These are phyloP conservation scores for Ooceraea biroi DNA, from an alignment of 1,140 invertebrate species.

Conservation along the genomic window DNA sequence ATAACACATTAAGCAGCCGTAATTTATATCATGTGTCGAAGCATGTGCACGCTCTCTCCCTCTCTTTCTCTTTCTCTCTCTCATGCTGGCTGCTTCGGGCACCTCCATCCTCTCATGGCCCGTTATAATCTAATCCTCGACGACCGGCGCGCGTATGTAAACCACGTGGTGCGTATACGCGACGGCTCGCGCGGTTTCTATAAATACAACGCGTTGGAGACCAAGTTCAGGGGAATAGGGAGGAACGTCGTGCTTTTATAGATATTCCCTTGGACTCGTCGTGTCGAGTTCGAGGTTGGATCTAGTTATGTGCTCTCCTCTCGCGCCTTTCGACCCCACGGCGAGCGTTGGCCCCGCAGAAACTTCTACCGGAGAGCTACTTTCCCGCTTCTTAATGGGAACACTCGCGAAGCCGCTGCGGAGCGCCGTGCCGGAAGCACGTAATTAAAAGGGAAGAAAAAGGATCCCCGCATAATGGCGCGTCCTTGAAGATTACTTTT, in stretches of 20 bases:
- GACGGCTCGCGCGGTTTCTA: constrained; percentile 75
- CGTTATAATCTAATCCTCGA: constrained; percentile 71
- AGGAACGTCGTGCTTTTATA: constrained; percentile 78
- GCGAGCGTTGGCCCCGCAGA: constrained; percentile 71
- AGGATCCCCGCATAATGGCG: constrained; percentile 72
- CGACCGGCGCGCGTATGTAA: constrained; percentile 64
- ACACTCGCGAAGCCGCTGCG: constrained; percentile 62
- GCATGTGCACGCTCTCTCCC: neutral
- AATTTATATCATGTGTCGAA: constrained; percentile 31
- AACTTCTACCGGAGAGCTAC: constrained; percentile 72
- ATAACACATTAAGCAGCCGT: neutral
- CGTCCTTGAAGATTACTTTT: constrained; percentile 78
- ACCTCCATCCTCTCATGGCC: constrained; percentile 47
- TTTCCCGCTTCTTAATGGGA: constrained; percentile 74
- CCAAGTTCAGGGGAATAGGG: constrained; percentile 84
- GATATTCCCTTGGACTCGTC: constrained; percentile 79
- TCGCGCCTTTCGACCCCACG: constrained; percentile 61
- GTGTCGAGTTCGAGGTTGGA: constrained; percentile 50
- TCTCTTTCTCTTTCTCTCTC: neutral
- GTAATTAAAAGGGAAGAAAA: constrained; percentile 82
- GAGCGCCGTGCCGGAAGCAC: constrained; percentile 77
- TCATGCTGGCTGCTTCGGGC: neutral
- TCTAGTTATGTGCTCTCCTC: constrained; percentile 63
- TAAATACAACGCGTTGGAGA: constrained; percentile 80
- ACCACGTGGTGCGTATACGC: constrained; percentile 73